Evolutionary conservation across 1,140 invertebrate species (phyloP).

Genomic region (Diorhabda carinulata): DNA sequence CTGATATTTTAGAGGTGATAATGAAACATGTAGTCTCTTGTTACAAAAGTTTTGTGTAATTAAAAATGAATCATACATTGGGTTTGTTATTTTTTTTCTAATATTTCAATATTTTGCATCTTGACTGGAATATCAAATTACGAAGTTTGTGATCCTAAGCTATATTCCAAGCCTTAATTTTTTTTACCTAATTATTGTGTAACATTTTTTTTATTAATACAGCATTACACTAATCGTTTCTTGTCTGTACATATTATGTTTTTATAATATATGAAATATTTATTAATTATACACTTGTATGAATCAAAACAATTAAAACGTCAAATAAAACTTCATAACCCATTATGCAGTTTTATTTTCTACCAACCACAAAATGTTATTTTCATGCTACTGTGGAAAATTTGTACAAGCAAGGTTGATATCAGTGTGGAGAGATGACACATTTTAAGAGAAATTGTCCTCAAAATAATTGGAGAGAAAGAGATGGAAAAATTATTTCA

Average conservation of each 20-base stretch:
- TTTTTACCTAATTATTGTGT: constrained; percentile 20
- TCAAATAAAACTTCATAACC: constrained; percentile 42
- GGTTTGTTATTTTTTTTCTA: too few species aligned
- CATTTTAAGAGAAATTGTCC: too few species aligned
- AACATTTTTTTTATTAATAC: constrained; percentile 27
- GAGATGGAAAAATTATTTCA: too few species aligned
- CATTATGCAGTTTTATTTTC: neutral
- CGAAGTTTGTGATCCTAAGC: constrained; percentile 12
- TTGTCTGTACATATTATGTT: constrained; percentile 48
- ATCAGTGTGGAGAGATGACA: too few species aligned
- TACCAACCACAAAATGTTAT: too few species aligned
- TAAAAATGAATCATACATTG: too few species aligned
- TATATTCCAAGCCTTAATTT: constrained; percentile 20
- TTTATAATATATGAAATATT: constrained; percentile 48
- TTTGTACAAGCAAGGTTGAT: too few species aligned
- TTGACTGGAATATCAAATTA: constrained; percentile 14
- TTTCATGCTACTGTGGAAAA: too few species aligned
- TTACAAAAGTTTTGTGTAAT: too few species aligned
- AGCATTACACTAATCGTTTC: constrained; percentile 41
- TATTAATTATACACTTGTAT: constrained; percentile 45
- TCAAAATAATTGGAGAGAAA: too few species aligned
- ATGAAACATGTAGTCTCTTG: too few species aligned
- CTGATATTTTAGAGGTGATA: too few species aligned
- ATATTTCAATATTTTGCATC: neutral
- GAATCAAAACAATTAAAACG: constrained; percentile 38